Evolutionary conservation across 2,797 vertebrate species (phyloP).

Genomic region (Molossus molossus): DNA sequence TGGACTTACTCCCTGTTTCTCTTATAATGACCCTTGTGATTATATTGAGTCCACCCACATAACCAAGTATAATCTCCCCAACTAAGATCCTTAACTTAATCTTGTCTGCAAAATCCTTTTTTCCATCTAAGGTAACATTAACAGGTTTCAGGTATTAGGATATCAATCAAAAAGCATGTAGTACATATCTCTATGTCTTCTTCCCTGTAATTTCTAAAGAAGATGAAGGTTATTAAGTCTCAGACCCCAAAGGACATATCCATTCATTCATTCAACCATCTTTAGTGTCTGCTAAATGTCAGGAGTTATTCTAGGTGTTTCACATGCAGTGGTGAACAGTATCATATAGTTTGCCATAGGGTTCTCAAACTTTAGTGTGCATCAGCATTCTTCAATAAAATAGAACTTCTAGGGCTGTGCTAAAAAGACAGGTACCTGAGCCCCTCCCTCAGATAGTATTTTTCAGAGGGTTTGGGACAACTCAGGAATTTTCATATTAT

Average conservation of each 20-base stretch:
- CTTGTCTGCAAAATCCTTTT: background rate
- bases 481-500: constrained; percentile 50
- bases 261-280: background rate
- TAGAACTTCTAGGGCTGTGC: background rate
- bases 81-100: constrained; percentile 18
- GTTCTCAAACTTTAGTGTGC: constrained; percentile 15
- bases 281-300: background rate
- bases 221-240: constrained; percentile 9
- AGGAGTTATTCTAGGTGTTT: background rate
- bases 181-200: background rate
- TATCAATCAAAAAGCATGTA: background rate
- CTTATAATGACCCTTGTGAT: background rate
- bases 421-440: constrained; percentile 50
- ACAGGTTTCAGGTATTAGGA: constrained; percentile 10
- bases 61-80: constrained; percentile 41
- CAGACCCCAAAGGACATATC: background rate
- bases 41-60: background rate
- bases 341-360: background rate
- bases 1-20: background rate
- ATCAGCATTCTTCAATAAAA: constrained; percentile 35
- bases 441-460: background rate
- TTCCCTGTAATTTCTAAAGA: constrained; percentile 47
- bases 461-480: constrained; percentile 29
- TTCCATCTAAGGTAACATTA: constrained; percentile 5
- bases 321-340: background rate